These are phyloP conservation scores for Gnathonemus longibarbis DNA, from an alignment of 2,113 vertebrate genomes.

Conservation along the genomic window DNA sequence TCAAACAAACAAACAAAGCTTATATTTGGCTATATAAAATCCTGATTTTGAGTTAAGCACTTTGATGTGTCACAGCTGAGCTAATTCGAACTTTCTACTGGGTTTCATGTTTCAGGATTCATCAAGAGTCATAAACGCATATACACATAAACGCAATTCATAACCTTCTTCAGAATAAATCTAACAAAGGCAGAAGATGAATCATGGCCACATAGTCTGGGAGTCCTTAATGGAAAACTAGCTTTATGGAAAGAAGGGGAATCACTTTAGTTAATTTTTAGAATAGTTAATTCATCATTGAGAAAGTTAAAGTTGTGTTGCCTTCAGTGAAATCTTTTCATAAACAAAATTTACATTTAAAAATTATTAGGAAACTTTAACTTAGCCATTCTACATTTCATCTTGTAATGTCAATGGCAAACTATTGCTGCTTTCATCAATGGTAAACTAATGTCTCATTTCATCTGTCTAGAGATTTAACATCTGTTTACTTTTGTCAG, in stretches of 20 bases:
- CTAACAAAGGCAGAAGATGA: neutral
- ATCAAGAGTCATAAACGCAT: too few relatives aligned
- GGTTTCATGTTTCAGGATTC: neutral
- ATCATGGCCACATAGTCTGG: neutral
- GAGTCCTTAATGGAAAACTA: neutral
- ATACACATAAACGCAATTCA: neutral
- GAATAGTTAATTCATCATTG: neutral
- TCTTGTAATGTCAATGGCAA: neutral
- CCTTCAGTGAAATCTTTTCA: neutral
- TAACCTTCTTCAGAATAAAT: neutral
- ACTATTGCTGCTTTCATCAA: neutral
- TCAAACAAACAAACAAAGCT: neutral
- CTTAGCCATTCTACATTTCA: neutral
- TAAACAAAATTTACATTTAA: neutral
- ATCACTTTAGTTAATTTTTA: neutral
- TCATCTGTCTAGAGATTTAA: neutral
- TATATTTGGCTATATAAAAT: constrained; percentile 18
- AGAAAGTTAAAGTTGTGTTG: neutral
- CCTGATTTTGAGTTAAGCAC: neutral
- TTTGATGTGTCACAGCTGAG: neutral
- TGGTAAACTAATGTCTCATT: neutral
- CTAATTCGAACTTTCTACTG: neutral
- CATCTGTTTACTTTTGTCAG: neutral
- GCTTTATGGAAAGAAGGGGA: neutral
- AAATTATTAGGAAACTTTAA: neutral